These are phyloP conservation scores for Ormyrus nitidulus DNA, from an alignment of 2,888 invertebrate genomes.

Conservation along the genomic window DNA sequence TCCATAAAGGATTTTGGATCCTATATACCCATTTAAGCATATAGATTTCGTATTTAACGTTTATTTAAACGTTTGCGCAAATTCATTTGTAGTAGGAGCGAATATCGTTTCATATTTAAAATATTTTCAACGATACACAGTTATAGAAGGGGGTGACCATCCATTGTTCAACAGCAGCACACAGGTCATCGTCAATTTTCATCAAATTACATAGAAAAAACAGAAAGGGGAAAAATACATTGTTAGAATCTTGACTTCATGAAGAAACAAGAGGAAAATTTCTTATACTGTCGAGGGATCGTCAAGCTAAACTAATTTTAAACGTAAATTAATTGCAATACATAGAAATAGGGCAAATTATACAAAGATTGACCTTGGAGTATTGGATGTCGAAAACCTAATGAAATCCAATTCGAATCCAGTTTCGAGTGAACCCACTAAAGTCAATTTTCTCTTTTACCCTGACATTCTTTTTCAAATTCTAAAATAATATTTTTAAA, in stretches of 20 bases:
- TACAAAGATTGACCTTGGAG: neutral
- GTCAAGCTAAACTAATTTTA: slow-evolving; percentile 36
- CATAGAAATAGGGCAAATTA: neutral
- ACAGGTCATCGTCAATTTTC: slow-evolving; percentile 76
- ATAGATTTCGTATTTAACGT: neutral
- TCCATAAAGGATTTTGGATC: slow-evolving; percentile 77
- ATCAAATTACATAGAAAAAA: slow-evolving; percentile 76
- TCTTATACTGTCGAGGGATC: slow-evolving; percentile 45
- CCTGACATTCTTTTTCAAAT: neutral
- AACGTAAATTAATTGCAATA: neutral
- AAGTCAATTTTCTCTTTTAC: slow-evolving; percentile 1
- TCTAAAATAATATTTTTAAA: slow-evolving; percentile 14
- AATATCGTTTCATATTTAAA: slow-evolving; percentile 29
- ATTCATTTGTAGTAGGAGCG: slow-evolving; percentile 47
- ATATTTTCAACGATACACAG: slow-evolving; percentile 48
- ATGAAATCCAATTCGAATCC: too few species aligned
- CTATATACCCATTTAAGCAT: slow-evolving; percentile 60
- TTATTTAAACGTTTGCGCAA: slow-evolving; percentile 22
- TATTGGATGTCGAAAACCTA: too few species aligned
- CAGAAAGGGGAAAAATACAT: slow-evolving; percentile 75
- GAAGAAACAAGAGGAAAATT: slow-evolving; percentile 22
- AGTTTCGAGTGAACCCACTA: neutral
- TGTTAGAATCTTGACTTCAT: slow-evolving; percentile 69
- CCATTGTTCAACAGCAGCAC: slow-evolving; percentile 75
- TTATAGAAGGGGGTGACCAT: slow-evolving; percentile 68